Conservation (phyloP, 2,888 invertebrate species). For the Poecilobothrus nobilitatus region DNA sequence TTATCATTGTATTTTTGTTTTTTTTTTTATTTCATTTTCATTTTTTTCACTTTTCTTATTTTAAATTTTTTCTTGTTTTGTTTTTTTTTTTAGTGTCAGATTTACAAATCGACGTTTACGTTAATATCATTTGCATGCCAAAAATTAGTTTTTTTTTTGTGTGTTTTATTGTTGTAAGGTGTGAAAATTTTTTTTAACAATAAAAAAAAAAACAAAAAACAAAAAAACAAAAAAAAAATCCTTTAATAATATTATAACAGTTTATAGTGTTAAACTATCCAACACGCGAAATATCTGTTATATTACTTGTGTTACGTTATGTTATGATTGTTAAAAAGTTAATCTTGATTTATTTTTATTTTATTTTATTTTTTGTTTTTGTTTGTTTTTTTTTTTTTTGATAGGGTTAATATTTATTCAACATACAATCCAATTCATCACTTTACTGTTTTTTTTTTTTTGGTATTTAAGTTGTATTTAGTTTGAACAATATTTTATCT, state of each 20-base stretch:
- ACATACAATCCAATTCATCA: no score
- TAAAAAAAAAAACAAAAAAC: no score
- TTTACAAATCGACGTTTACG: not conserved
- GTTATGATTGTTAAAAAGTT: not conserved
- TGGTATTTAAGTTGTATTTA: no score
- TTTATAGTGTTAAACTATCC: not conserved
- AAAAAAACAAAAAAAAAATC: not conserved
- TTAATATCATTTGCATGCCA: not conserved
- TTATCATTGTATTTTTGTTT: no score
- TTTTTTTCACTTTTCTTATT: not conserved
- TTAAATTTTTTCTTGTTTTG: not conserved
- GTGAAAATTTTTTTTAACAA: not conserved
- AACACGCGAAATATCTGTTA: constrained; percentile 3
- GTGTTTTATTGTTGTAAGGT: not conserved
- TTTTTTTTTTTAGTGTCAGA: not conserved
- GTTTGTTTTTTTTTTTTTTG: no score
- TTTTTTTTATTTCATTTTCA: no score
- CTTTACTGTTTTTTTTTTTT: no score
- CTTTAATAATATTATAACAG: not conserved
- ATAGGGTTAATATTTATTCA: no score
- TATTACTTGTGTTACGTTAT: not conserved
- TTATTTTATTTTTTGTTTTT: no score
- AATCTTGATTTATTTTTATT: not conserved
- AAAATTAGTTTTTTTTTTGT: constrained; percentile 2
- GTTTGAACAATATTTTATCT: no score